Base-by-base conservation (phyloP, 2,888 invertebrate genomes). In the Idaea straminata region DNA sequence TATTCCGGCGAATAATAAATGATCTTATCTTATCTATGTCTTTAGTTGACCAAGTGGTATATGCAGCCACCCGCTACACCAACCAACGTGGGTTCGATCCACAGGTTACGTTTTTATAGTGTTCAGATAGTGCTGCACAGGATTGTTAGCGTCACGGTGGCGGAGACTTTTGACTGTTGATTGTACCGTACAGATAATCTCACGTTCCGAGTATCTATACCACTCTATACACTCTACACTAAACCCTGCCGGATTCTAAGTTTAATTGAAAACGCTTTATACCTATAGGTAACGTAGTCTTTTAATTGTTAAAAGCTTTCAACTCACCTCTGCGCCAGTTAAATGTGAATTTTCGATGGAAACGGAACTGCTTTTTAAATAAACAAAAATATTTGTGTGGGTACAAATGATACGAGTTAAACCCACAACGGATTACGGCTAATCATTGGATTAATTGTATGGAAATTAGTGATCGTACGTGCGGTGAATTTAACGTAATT, bases 261-360 rank as follows among this genome's bases (percentile, higher is more conserved):
- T 85, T 88, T 91, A 91, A 91, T 91, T 91, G 90, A 86, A 90
- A 90, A 90, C 86, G 84, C 83, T 88, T 80, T 86, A 82, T 79
- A 83, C 47, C 25, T 25, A 25, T 2, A 7, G 13, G 47, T 77
- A 84, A 82, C 83, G 81, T 83, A 86, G 88, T 88, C 84, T 88
- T 88, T 86, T 87, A 87, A 89, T 90, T 87, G 84, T 84, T 81
- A 73, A 79, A 80, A 74, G 75, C 75, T 77, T 76, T 74, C 77
- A 78, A 75, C 77, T 79, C 76, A 75, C 74, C 74, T 78, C 72
- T 65, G 70, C 73, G 73, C 69, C n/a, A 60, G 74, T 71, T 73
- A 77, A 81, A 74, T 77, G 71, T 83, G 82, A 74, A 72, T 74
- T 72, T 68, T 69, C 74, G 76, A 77, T 79, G 77, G 76, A 78